phyloP scores from a whole-genome alignment of 2,888 invertebrate genomes.

The Protodeltote pygarga region DNA sequence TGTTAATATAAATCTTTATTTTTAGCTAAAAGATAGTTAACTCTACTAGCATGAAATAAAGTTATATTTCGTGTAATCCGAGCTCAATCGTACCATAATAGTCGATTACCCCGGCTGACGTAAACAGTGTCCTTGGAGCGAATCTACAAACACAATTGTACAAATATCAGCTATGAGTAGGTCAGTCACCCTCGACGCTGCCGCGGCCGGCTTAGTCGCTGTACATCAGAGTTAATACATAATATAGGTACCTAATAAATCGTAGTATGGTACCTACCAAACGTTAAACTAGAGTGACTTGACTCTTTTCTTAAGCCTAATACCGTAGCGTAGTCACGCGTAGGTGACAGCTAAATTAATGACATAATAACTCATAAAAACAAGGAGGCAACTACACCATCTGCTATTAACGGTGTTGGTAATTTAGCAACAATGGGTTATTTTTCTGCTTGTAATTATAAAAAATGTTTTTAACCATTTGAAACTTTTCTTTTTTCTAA shows the following conservation, averaged over 20 bases:
- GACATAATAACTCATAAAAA: conserved; percentile 49
- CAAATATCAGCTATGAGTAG: conserved; percentile 73
- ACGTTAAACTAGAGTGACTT: conserved; percentile 51
- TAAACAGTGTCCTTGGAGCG: conserved; percentile 79
- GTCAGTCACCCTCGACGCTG: conserved; percentile 73
- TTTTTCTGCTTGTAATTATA: conserved; percentile 30
- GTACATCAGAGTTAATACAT: conserved; percentile 30
- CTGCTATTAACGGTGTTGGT: conserved; percentile 46
- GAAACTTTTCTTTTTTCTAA: conserved; percentile 15
- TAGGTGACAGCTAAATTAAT: conserved; percentile 54
- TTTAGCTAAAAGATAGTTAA: conserved; percentile 36
- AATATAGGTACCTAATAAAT: conserved; percentile 26
- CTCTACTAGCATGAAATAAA: conserved; percentile 55
- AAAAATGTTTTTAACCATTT: conserved; percentile 16
- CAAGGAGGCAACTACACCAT: conserved; percentile 40
- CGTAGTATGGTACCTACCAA: conserved; percentile 30
- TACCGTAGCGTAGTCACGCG: conserved; percentile 30
- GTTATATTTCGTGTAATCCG: conserved; percentile 53
- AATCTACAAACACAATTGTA: conserved; percentile 80
- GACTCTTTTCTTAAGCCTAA: conserved; percentile 26
- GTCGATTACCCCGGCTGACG: conserved; percentile 73
- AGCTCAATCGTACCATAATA: conserved; percentile 48
- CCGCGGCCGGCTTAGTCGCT: conserved; percentile 43
- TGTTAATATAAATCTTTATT: conserved; percentile 32
- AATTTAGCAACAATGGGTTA: conserved; percentile 51